These are phyloP conservation scores for Rapana venosa DNA, from an alignment of 2,888 invertebrate genomes.

Conservation along the genomic window DNA sequence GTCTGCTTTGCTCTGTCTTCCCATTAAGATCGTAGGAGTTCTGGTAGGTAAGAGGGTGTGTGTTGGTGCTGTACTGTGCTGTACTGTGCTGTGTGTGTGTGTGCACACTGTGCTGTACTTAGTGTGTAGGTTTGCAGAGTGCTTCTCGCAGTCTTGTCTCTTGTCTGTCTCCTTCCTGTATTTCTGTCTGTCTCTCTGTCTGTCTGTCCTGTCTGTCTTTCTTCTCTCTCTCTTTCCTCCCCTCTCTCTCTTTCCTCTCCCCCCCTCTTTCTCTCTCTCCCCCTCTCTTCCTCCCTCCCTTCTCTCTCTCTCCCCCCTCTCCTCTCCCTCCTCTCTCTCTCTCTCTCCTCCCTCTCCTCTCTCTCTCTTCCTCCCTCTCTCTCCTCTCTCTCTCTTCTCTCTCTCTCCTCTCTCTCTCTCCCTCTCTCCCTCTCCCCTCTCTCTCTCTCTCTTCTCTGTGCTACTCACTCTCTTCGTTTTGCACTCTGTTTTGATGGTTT, in stretches of 20 bases:
- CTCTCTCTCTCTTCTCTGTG: neutral
- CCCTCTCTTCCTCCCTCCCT: neutral
- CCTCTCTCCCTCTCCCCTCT: neutral
- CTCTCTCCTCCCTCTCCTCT: neutral
- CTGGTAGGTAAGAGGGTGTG: constrained; percentile 65
- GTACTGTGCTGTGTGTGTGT: too few relatives aligned
- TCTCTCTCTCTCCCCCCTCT: neutral
- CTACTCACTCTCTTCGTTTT: neutral
- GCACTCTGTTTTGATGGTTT: too few relatives aligned
- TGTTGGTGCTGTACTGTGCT: too few relatives aligned
- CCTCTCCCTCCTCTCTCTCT: neutral
- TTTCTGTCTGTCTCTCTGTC: neutral
- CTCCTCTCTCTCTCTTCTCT: too few relatives aligned
- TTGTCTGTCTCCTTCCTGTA: neutral
- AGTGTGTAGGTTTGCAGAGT: too few relatives aligned
- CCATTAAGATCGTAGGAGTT: constrained; percentile 69
- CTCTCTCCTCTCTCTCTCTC: too few relatives aligned
- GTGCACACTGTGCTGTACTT: too few relatives aligned
- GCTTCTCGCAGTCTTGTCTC: neutral
- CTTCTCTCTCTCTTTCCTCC: neutral
- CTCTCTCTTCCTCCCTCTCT: neutral
- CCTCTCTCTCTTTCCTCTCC: neutral
- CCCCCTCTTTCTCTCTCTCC: neutral
- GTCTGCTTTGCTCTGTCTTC: constrained; percentile 42
- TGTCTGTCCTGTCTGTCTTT: neutral